Evolutionary conservation across 2,113 vertebrate species (phyloP).

Genomic region (Dicrurus megarhynchus): DNA sequence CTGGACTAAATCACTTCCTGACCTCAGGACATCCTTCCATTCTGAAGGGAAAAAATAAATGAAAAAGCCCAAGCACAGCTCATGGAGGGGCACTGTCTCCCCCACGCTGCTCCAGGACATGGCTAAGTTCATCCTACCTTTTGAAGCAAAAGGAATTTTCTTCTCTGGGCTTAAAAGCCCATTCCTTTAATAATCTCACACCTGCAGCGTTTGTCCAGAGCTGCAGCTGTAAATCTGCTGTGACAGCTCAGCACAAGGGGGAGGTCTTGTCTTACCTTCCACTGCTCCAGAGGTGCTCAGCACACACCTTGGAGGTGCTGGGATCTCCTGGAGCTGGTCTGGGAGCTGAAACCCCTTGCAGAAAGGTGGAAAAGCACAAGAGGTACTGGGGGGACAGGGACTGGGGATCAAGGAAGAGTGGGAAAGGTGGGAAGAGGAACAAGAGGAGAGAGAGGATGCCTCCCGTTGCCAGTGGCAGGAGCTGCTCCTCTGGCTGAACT

Average conservation of each 20-base stretch:
- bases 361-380: neutral
- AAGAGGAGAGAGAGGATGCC: neutral
- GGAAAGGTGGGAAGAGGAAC: neutral
- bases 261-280: neutral
- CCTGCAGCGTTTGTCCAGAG: neutral
- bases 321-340: neutral
- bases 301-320: neutral
- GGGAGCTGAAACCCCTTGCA: neutral
- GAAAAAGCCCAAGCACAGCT: neutral
- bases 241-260: conserved; percentile 1
- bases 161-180: neutral
- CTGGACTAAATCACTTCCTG: neutral
- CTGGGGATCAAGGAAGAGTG: neutral
- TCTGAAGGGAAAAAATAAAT: neutral
- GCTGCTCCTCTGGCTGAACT: neutral
- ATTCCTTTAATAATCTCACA: neutral
- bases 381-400: too few species aligned
- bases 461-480: neutral
- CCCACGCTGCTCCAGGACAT: neutral
- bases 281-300: neutral
- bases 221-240: neutral
- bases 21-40: neutral
- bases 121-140: neutral
- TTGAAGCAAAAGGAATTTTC: neutral
- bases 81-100: neutral